phyloP scores from a whole-genome alignment of 2,797 vertebrate genomes.

The Pachyuromys duprasi region DNA sequence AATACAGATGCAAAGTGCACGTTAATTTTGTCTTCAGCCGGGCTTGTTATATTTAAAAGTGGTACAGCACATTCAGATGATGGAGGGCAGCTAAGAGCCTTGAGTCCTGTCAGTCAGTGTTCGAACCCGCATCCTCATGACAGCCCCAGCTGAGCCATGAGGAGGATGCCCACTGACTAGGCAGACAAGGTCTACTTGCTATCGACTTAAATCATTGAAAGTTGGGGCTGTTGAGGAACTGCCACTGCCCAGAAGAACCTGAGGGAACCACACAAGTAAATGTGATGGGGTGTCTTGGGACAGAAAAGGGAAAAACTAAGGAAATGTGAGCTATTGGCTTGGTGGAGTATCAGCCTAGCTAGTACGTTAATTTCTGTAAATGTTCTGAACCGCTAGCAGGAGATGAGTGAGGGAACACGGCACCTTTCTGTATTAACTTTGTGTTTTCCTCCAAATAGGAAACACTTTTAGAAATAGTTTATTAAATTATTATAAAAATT shows the following conservation, averaged over 20 bases:
- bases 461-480: not conserved
- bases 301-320: not conserved
- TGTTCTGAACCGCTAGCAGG: not conserved
- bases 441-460: conserved; percentile 33
- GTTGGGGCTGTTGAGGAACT: not conserved
- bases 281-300: not conserved
- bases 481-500: conserved; percentile 11
- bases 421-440: not conserved
- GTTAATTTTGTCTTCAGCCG: conserved; percentile 1
- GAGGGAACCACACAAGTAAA: not conserved
- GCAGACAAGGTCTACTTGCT: not conserved
- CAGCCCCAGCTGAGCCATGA: not conserved
- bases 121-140: not conserved
- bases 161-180: not conserved
- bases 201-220: too few species aligned
- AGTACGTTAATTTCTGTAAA: not conserved
- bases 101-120: not conserved
- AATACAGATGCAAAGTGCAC: not conserved
- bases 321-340: not conserved
- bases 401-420: not conserved
- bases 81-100: not conserved
- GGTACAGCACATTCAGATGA: not conserved
- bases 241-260: not conserved
- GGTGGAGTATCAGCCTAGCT: not conserved
- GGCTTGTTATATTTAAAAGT: not conserved